phyloP scores from a whole-genome alignment of 37 sponge, comb jelly and placozoan species.

The Aphrocallistes beatrix region DNA sequence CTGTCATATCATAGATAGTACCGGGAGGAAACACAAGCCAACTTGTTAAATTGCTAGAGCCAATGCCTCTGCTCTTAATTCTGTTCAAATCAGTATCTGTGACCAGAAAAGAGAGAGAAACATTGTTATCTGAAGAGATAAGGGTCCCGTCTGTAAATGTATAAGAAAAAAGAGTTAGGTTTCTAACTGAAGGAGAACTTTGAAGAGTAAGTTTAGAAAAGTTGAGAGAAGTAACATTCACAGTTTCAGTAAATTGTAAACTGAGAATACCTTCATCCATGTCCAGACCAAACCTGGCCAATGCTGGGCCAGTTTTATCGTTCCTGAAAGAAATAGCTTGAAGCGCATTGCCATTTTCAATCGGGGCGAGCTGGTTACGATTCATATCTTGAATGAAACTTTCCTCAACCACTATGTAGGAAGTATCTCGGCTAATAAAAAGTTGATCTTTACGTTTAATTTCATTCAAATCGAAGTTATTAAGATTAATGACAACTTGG shows the following conservation, averaged over 20 bases:
- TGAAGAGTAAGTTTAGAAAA: conserved; percentile 37
- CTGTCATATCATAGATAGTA: conserved; percentile 51
- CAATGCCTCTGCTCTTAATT: conserved; percentile 62
- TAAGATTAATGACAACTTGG: conserved; percentile 30
- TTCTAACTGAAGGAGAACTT: conserved; percentile 24
- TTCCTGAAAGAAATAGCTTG: conserved; percentile 33
- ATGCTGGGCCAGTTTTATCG: conserved; percentile 59
- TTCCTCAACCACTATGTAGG: conserved; percentile 42
- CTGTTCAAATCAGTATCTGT: conserved; percentile 49
- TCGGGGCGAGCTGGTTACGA: conserved; percentile 49
- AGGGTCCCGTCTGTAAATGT: conserved; percentile 46
- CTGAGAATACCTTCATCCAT: conserved; percentile 50
- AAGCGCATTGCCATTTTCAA: conserved; percentile 47
- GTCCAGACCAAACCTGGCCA: conserved; percentile 50
- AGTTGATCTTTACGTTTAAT: conserved; percentile 54
- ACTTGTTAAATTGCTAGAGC: conserved; percentile 27
- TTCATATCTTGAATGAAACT: conserved; percentile 66
- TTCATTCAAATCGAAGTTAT: conserved; percentile 51
- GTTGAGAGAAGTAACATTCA: conserved; percentile 51
- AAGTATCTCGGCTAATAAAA: conserved; percentile 32
- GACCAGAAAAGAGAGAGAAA: conserved; percentile 26
- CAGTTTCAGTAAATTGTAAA: conserved; percentile 73
- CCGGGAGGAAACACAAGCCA: conserved; percentile 56
- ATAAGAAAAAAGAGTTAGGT: conserved; percentile 17
- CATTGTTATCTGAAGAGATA: not conserved